Conservation (phyloP, 30 jellyfish, hydroid and myxozoan genomes). For the Aurelia sp. region DNA sequence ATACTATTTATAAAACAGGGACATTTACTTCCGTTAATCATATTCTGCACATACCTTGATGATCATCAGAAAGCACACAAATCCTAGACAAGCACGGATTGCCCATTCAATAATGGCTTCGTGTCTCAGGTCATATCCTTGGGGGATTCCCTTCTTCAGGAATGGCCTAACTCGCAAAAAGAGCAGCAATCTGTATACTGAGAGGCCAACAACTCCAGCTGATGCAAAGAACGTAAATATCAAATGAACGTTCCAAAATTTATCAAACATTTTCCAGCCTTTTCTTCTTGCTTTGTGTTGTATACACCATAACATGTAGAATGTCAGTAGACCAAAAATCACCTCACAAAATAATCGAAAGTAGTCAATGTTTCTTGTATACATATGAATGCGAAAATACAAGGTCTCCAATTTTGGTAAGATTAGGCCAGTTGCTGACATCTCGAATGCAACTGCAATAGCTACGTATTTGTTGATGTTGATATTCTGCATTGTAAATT, state of each 20-base stretch:
- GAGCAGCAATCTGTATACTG: conserved; percentile 50
- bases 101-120: conserved; percentile 65
- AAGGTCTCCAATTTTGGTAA: conserved; percentile 37
- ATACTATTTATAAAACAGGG: no score
- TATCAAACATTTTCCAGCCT: conserved; percentile 15
- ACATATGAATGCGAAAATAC: conserved; percentile 60
- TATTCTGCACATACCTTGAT: conserved; percentile 58
- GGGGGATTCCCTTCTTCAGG: conserved; percentile 69
- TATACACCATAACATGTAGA: conserved; percentile 38
- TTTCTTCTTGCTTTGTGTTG: conserved; percentile 34
- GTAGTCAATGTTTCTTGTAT: conserved; percentile 59
- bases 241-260: conserved; percentile 69
- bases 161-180: conserved; percentile 35
- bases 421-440: conserved; percentile 61
- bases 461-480: conserved; percentile 59
- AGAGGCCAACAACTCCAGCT: conserved; percentile 36
- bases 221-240: conserved; percentile 25
- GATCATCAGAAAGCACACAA: conserved; percentile 62
- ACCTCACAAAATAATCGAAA: conserved; percentile 83
- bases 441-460: conserved; percentile 59
- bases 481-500: conserved; percentile 59
- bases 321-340: conserved; percentile 48
- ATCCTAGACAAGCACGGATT: conserved; percentile 69
- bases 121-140: conserved; percentile 43
- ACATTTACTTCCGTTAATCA: background rate